Evolutionary conservation across 2,797 vertebrate species (phyloP), one percentile per base, ranked within the genome.

Genomic region (Pseudotriccus pelzelni): DNA sequence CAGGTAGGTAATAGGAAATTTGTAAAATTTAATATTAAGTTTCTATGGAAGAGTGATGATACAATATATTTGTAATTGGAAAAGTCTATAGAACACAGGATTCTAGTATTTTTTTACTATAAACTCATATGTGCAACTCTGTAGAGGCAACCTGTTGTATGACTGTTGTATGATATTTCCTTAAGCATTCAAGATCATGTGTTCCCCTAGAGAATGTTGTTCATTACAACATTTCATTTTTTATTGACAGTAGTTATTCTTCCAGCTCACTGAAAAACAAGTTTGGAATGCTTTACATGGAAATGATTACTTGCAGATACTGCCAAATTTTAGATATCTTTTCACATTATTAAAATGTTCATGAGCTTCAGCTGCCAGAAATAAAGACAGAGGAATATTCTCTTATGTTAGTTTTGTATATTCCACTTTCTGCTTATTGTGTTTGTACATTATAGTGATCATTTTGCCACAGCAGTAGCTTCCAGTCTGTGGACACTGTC

Each of bases 151-250:
- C n/a, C 93, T 94, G 90, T 85, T 93, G 44, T 50, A 91, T 97
- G 97, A 98, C 80, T 37, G n/a, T n/a, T n/a, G n/a, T n/a, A n/a
- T 98, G 94, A 94, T 63, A 88, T 95, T 96, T 98, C 93, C 97
- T 97, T 93, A 96, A 97, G 89, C 84, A 69, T 53, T 97, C 8
- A 6, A 91, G 24, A 89, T 93, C 78, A 74, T 94, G 91, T 98
- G 93, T 75, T 97, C 97, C 94, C 77, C 75, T 88, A 79, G 84
- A 79, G 88, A 70, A 78, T 91, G 52, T 88, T 87, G 32, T 89
- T 21, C 59, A 74, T 27, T 80, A 17, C 10, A 86, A 50, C 28
- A 70, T 62, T 74, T 90, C 50, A 41, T 70, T 96, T 90, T 74
- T 88, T 53, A 77, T 89, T 88, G 53, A 21, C 12, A 53, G 27